phyloP scores from a whole-genome alignment of 2,797 vertebrate genomes.

The Sebastes alutus region DNA sequence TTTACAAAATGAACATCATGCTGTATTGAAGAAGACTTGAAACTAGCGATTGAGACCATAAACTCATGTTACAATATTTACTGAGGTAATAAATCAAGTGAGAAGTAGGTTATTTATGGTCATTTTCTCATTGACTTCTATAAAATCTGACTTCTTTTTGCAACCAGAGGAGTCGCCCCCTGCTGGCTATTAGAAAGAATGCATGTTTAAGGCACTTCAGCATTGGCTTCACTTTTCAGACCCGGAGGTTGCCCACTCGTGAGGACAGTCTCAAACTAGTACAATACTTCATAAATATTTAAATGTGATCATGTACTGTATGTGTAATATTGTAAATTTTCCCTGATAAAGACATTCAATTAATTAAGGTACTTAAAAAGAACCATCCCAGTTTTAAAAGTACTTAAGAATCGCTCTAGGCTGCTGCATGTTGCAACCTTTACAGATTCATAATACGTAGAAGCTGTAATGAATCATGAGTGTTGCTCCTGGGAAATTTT shows the following conservation, averaged over 20 bases:
- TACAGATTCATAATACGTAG: neutral
- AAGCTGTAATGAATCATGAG: conserved; percentile 4
- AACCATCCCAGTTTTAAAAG: neutral
- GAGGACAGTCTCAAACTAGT: neutral
- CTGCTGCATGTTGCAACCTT: neutral
- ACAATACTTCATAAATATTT: neutral
- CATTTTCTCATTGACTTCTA: neutral
- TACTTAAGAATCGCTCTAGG: neutral
- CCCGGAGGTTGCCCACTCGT: no score
- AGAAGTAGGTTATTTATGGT: no score
- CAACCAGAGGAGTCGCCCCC: neutral
- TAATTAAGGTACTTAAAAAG: neutral
- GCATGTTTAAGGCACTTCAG: no score
- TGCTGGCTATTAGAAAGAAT: neutral
- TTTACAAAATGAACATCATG: neutral
- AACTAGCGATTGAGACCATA: neutral
- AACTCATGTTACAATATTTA: neutral
- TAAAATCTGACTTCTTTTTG: neutral
- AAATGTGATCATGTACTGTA: neutral
- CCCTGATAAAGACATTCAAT: neutral
- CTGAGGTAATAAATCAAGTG: neutral
- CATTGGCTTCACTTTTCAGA: neutral
- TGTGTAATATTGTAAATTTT: neutral
- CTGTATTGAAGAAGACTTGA: neutral
- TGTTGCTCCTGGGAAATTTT: neutral